Percentiles rank a stretch among this genome's conserved stretches.
Evolutionary conservation across 2,797 vertebrate genomes (phyloP).

Genomic region (Sebastes wilsoni): DNA sequence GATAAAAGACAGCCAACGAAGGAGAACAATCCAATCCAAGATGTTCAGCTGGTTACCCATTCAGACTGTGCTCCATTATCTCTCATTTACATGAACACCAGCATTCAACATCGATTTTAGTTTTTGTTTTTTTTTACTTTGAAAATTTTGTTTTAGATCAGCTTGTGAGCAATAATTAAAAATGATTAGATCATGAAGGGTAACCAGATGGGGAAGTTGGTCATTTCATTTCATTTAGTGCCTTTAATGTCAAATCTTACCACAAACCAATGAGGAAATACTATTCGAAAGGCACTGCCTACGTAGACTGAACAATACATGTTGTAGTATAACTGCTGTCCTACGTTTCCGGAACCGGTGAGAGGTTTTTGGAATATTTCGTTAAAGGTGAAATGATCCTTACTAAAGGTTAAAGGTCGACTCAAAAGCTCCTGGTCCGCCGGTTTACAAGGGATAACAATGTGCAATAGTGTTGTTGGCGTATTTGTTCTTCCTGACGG

Average conservation of each 20-base stretch:
- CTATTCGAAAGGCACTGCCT: neutral
- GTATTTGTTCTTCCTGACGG: constrained; percentile 15
- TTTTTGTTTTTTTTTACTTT: neutral
- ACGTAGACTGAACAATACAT: neutral
- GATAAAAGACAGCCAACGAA: neutral
- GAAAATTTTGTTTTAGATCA: neutral
- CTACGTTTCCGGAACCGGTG: neutral
- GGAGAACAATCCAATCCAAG: neutral
- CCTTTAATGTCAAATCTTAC: constrained; percentile 43
- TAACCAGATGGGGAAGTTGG: neutral
- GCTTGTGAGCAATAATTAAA: constrained; percentile 39
- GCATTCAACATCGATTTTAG: neutral
- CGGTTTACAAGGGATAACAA: constrained; percentile 28
- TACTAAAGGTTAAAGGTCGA: neutral
- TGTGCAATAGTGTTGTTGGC: constrained; percentile 57
- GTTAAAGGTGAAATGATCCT: constrained; percentile 4
- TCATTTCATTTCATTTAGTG: constrained; percentile 40
- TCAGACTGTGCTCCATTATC: neutral
- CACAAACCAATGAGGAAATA: constrained; percentile 31
- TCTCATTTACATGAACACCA: neutral
- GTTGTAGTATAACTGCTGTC: neutral
- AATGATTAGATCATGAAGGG: neutral
- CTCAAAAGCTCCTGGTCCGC: neutral
- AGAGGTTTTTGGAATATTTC: constrained; percentile 5
- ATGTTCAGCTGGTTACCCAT: constrained; percentile 1